A percentile compares a stretch with the other conserved stretches of the same genome.
Conservation (phyloP, 2,888 invertebrate genomes). For the Agonopterix arenella region DNA sequence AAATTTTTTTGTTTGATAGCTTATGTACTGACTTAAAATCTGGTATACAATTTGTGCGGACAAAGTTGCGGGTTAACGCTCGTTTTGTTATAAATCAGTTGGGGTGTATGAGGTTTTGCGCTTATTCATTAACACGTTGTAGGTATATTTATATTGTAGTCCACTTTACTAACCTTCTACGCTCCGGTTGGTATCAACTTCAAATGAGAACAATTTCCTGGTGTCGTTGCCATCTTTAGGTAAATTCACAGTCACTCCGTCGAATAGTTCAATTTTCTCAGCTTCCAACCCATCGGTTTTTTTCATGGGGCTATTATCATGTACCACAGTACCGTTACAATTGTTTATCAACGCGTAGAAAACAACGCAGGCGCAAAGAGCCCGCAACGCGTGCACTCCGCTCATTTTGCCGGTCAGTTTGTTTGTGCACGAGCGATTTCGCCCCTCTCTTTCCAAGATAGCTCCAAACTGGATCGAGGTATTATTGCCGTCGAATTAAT, state of each 20-base stretch:
- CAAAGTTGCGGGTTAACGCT: too few species aligned
- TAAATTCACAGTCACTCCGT: slow-evolving; percentile 49
- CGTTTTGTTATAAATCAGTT: too few species aligned
- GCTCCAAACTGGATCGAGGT: slow-evolving; percentile 6
- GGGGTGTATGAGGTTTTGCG: too few species aligned
- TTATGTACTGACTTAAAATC: too few species aligned
- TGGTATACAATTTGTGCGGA: too few species aligned
- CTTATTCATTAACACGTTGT: too few species aligned
- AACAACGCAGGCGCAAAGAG: slow-evolving; percentile 26
- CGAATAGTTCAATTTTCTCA: slow-evolving; percentile 45
- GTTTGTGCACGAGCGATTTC: slow-evolving; percentile 10
- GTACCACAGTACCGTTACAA: slow-evolving; percentile 20
- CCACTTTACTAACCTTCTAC: slow-evolving; percentile 35
- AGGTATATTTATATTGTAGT: too few species aligned
- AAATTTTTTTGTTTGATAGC: too few species aligned
- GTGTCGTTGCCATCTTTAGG: slow-evolving; percentile 38
- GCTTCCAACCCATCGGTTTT: slow-evolving; percentile 19
- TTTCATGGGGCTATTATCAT: not conserved
- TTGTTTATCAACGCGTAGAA: slow-evolving; percentile 13
- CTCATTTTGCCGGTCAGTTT: slow-evolving; percentile 48
- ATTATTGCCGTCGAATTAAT: not conserved
- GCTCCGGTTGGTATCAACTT: slow-evolving; percentile 39
- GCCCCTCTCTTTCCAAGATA: slow-evolving; percentile 8
- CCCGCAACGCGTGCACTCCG: slow-evolving; percentile 33
- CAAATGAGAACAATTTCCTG: slow-evolving; percentile 44